Percentiles rank a stretch among this genome's conserved stretches.
phyloP scores from a whole-genome alignment of 1,140 invertebrate species.

The Panagrolaimus sp. region DNA sequence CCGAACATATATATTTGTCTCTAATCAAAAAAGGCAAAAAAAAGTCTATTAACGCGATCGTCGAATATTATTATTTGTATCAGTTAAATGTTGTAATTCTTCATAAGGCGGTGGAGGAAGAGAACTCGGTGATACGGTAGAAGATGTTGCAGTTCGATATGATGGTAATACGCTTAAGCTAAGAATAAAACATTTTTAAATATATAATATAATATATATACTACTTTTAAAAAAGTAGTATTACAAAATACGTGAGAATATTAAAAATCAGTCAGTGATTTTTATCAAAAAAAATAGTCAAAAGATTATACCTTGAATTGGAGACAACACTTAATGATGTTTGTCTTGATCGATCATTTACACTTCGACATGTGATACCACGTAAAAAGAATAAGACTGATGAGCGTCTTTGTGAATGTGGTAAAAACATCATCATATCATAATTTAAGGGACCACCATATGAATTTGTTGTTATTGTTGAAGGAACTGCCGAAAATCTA shows the following conservation, averaged over 20 bases:
- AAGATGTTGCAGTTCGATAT: constrained; percentile 9
- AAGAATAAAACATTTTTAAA: not conserved
- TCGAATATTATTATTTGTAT: constrained; percentile 9
- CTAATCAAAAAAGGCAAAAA: too few species aligned
- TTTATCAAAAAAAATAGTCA: too few species aligned
- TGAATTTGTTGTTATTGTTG: not conserved
- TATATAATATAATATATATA: not conserved
- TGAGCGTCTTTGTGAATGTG: constrained; percentile 20
- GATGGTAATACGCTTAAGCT: constrained; percentile 3
- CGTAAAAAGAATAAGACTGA: constrained; percentile 18
- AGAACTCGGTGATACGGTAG: not conserved
- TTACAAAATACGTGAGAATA: too few species aligned
- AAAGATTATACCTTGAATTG: constrained; percentile 5
- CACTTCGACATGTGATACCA: constrained; percentile 17
- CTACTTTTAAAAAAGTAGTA: too few species aligned
- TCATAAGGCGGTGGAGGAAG: constrained; percentile 5
- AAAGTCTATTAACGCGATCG: not conserved
- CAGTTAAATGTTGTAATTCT: constrained; percentile 11
- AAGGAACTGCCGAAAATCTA: constrained; percentile 17
- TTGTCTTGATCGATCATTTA: constrained; percentile 10
- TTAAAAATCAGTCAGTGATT: too few species aligned
- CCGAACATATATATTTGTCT: too few species aligned
- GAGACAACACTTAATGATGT: constrained; percentile 13
- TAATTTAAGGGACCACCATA: constrained; percentile 24
- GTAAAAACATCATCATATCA: constrained; percentile 28